phyloP scores from a whole-genome alignment of 2,888 invertebrate genomes.

The Melanotus villosus region DNA sequence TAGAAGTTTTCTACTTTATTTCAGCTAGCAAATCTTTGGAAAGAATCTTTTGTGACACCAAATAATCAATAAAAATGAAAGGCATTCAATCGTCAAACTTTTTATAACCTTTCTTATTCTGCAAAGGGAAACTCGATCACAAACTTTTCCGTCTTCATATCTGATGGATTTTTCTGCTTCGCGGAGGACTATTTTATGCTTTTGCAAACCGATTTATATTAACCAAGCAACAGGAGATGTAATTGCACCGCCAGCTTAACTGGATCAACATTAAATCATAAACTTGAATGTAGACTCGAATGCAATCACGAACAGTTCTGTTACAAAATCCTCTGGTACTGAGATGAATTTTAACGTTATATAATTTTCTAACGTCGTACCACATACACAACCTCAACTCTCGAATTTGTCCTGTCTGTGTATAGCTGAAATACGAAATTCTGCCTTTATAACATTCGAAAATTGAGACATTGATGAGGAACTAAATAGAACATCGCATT shows the following conservation, averaged over 20 bases:
- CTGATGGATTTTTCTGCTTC: constrained; percentile 40
- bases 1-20: constrained; percentile 34
- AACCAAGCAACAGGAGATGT: constrained; percentile 34
- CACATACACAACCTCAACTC: no score
- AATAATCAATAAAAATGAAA: constrained; percentile 47
- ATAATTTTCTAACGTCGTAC: not conserved
- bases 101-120: constrained; percentile 47
- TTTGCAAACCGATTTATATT: constrained; percentile 39
- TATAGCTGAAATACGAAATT: no score
- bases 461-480: no score
- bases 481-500: no score
- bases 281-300: constrained; percentile 6
- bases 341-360: not conserved
- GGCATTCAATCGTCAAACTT: constrained; percentile 47
- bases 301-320: constrained; percentile 28
- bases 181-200: constrained; percentile 38
- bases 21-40: constrained; percentile 36
- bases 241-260: constrained; percentile 24
- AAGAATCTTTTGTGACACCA: constrained; percentile 39
- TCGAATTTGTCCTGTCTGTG: no score
- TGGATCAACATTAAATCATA: constrained; percentile 31
- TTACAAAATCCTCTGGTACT: not conserved
- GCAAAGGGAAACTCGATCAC: constrained; percentile 43
- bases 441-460: no score
- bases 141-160: constrained; percentile 46